phyloP scores from a whole-genome alignment of 2,113 vertebrate genomes.

The Erythrolamprus reginae region DNA sequence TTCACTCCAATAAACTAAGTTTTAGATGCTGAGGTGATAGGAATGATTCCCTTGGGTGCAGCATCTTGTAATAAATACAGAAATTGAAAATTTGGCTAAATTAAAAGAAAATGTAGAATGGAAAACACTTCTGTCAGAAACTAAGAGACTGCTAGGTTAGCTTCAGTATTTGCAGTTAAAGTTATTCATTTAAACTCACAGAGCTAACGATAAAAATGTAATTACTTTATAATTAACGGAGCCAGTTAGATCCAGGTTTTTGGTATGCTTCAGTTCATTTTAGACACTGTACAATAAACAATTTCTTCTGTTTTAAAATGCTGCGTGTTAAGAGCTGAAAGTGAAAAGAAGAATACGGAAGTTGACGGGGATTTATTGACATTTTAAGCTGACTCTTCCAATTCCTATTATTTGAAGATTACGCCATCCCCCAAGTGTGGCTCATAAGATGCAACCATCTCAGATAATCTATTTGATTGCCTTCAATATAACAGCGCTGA shows the following conservation, averaged over 20 bases:
- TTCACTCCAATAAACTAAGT: background rate
- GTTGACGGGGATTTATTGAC: background rate
- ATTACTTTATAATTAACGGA: background rate
- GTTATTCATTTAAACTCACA: background rate
- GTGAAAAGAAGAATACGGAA: background rate
- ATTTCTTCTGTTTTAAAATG: background rate
- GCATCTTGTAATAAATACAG: background rate
- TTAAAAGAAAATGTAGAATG: background rate
- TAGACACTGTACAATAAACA: background rate
- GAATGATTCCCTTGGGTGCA: too few species aligned
- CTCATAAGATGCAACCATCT: background rate
- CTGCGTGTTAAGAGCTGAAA: background rate
- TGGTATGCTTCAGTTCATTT: background rate
- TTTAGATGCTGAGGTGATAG: background rate
- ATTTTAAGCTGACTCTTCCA: background rate
- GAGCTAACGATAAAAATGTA: background rate
- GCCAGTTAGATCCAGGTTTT: background rate
- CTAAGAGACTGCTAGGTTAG: background rate
- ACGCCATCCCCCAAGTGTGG: background rate
- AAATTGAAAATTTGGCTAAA: background rate
- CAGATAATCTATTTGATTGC: background rate
- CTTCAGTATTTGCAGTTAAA: background rate
- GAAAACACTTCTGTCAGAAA: background rate
- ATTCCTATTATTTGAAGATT: background rate
- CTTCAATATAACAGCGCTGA: background rate